Base-by-base conservation (phyloP, 2,888 invertebrate species). In the Eudemis profundana region DNA sequence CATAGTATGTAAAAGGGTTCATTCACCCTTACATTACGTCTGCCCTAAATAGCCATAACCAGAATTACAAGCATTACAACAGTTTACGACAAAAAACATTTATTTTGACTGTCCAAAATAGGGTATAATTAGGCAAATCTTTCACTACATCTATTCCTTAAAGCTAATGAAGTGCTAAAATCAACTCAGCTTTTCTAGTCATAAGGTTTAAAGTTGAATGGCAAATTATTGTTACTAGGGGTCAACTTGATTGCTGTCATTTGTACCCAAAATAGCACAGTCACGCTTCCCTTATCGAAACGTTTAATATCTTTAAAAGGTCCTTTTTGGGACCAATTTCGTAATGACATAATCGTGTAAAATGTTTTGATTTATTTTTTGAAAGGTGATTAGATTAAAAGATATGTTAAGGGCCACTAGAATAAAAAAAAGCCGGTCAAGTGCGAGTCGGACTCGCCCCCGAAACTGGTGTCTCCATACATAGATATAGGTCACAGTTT, bases 271-370 rank as follows among this genome's bases (percentile, higher is more conserved):
- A 64, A 51, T 5, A 14, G 67, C 29, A 19, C 23, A 60, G 66
- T 70, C 71, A 71, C 57, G 69, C 70, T 67, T 71, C 71, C 68
- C 68, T 69, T 66, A 67, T 50, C 56, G 59, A 68, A 49, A 56
- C 68, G 56, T 73, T 74, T 83, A 78, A 81, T 80, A 78, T 75
- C 69, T 74, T 75, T 82, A 79, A 86, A 84, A 86, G 83, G 75
- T 76, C 81, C 78, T 81, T 78, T 77, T 80, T 81, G 74, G 71
- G 63, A 2, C 38, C 40, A 49, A 44, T 64, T 51, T 33, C 49
- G n/a, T 50, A 74, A 70, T 75, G 74, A 76, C 73, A 77, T 73
- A 74, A 77, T 70, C 70, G 71, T 65, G 69, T 69, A 61, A 67
- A 61, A 61, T 42, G 49, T 61, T 60, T 19, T 61, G 60, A 61